Evolutionary conservation across 2,113 vertebrate genomes (phyloP).

Genomic region (Neoarius graeffei): DNA sequence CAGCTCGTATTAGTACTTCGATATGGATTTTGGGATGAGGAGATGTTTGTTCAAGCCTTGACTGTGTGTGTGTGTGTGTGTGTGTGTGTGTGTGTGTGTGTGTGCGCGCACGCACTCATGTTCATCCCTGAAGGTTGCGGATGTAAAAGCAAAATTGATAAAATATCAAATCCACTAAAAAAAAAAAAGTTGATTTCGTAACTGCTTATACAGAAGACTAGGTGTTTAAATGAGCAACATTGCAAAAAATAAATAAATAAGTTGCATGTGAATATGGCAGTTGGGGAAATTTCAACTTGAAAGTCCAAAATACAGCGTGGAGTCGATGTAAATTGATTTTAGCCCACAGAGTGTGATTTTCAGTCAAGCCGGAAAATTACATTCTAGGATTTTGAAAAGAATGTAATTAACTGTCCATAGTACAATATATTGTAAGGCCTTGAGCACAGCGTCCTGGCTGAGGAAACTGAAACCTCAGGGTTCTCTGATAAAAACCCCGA

Average conservation of each 20-base stretch:
- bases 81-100: too few relatives aligned
- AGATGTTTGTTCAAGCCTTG: background rate
- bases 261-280: constrained; percentile 9
- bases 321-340: constrained; percentile 8
- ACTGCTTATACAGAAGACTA: background rate
- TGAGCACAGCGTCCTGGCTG: background rate
- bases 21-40: background rate
- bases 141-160: background rate
- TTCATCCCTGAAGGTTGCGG: background rate
- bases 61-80: background rate
- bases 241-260: background rate
- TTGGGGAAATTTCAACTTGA: background rate
- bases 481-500: background rate
- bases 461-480: background rate
- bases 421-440: background rate
- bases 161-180: background rate
- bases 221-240: background rate
- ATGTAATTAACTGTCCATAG: background rate
- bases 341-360: background rate
- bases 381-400: background rate
- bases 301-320: background rate
- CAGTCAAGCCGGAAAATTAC: background rate
- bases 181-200: background rate
- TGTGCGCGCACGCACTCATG: too few relatives aligned
- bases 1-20: background rate